phyloP scores from a whole-genome alignment of 2,113 vertebrate genomes.

The Eulacestoma nigropectus region DNA sequence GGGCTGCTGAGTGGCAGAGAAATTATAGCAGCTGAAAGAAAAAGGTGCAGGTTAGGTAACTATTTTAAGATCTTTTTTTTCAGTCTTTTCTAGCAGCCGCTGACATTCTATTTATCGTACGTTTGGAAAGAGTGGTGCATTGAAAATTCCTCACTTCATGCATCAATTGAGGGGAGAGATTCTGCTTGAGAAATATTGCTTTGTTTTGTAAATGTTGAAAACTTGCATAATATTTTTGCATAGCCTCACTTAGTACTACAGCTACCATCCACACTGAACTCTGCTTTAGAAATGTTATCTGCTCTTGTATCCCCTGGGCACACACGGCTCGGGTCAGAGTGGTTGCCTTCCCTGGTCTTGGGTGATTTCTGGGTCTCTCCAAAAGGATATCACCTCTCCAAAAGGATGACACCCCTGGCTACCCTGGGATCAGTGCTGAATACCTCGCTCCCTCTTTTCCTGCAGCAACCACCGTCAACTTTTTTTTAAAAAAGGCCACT shows the following conservation, averaged over 20 bases:
- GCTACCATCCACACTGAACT: background rate
- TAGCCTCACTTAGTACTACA: background rate
- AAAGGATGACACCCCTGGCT: background rate
- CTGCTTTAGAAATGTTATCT: background rate
- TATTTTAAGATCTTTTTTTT: conserved; percentile 3
- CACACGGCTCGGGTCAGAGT: rapidly evolving
- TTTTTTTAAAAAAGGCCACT: rapidly evolving
- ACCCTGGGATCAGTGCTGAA: background rate
- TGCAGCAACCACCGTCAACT: background rate
- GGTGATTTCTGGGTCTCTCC: background rate
- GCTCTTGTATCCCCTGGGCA: background rate
- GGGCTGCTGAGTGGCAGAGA: conserved; percentile 26
- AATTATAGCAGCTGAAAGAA: conserved; percentile 49
- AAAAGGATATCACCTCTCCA: background rate
- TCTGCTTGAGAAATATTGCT: background rate
- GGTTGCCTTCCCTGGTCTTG: rapidly evolving
- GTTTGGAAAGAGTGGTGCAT: background rate
- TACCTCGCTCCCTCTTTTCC: background rate
- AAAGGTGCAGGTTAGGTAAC: conserved; percentile 26
- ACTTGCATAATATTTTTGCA: background rate
- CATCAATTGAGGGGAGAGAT: background rate
- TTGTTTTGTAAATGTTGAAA: background rate
- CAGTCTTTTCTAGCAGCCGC: background rate
- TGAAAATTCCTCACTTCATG: background rate
- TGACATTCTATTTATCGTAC: background rate